Evolutionary conservation across 1,140 invertebrate species (phyloP).

Genomic region (Drosophila dunni): DNA sequence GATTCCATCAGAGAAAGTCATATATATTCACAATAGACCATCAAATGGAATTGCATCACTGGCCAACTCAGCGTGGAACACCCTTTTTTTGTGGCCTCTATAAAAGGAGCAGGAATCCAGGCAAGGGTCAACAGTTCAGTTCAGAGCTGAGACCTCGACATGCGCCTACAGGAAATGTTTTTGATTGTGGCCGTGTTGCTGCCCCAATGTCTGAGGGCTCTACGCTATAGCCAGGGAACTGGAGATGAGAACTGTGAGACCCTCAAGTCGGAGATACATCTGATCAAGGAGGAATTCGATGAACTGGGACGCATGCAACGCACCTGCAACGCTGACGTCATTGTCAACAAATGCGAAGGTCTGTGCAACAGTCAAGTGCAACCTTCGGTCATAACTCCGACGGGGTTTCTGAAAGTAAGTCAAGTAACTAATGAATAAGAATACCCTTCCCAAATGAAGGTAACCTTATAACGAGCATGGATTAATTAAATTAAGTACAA

Average conservation of each 20-base stretch:
- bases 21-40: conserved; percentile 65
- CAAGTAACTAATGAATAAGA: no score
- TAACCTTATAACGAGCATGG: no score
- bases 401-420: conserved; percentile 94
- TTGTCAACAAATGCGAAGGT: conserved; percentile 95
- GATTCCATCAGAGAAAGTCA: conserved; percentile 63
- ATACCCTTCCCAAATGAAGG: no score
- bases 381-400: conserved; percentile 93
- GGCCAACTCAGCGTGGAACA: not conserved
- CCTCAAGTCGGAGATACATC: conserved; percentile 91
- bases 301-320: conserved; percentile 91
- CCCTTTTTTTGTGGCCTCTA: conserved; percentile 21
- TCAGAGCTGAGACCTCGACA: conserved; percentile 32
- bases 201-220: conserved; percentile 62
- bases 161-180: conserved; percentile 70
- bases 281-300: conserved; percentile 95
- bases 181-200: conserved; percentile 60
- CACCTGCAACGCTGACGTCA: conserved; percentile 94
- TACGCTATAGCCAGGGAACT: conserved; percentile 77
- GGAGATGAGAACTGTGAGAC: conserved; percentile 90
- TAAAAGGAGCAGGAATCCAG: conserved; percentile 45
- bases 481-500: no score
- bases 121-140: conserved; percentile 47
- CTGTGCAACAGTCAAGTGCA: conserved; percentile 95
- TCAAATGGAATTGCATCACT: conserved; percentile 45